phyloP scores from a whole-genome alignment of 1,140 invertebrate species.

The Copidosoma floridanum region DNA sequence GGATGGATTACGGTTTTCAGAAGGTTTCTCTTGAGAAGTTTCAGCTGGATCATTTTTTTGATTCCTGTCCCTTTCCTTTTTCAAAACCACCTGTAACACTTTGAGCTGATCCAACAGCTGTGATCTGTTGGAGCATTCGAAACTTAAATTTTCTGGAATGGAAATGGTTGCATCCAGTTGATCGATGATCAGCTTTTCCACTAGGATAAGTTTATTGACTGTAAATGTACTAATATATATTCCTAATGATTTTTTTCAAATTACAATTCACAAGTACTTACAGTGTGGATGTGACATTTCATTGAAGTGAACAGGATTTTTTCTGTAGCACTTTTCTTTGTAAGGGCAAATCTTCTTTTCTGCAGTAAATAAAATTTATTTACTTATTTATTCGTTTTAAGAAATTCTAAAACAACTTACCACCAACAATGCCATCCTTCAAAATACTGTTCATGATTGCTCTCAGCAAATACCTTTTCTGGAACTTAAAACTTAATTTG shows the following conservation, averaged over 20 bases:
- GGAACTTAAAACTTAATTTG: too few relatives aligned
- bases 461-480: too few relatives aligned
- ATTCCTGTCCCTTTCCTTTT: conserved; percentile 38
- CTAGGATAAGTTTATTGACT: too few relatives aligned
- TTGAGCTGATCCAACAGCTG: conserved; percentile 45
- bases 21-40: conserved; percentile 1
- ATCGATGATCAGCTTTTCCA: conserved; percentile 44
- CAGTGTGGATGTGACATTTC: conserved; percentile 78
- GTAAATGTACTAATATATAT: too few relatives aligned
- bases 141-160: conserved; percentile 39
- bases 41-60: conserved; percentile 4
- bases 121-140: conserved; percentile 41
- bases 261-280: conserved; percentile 53
- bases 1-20: conserved; percentile 1
- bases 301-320: conserved; percentile 78
- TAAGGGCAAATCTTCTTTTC: conserved; percentile 41
- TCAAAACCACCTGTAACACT: conserved; percentile 48
- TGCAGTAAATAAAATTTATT: conserved; percentile 13
- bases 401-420: too few relatives aligned
- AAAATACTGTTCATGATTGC: conserved; percentile 3
- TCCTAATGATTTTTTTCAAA: conserved; percentile 13
- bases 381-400: too few relatives aligned
- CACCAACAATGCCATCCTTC: neutral
- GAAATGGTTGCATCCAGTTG: conserved; percentile 35
- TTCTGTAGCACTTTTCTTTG: conserved; percentile 67